These are phyloP conservation scores for Drosophila borborema DNA, from an alignment of 2,888 invertebrate species.

Conservation along the genomic window DNA sequence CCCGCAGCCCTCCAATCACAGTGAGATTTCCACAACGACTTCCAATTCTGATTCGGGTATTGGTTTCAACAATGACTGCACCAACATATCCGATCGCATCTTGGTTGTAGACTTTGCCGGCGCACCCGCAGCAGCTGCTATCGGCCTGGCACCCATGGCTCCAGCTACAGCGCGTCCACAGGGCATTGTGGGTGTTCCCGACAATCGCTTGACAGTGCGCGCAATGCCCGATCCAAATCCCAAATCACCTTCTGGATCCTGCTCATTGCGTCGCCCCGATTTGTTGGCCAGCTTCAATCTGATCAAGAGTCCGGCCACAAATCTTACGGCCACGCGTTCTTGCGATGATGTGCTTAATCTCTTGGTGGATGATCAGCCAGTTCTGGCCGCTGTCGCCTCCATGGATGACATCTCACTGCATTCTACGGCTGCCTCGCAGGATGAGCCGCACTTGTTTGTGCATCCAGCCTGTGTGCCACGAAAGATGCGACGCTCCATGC, in stretches of 20 bases:
- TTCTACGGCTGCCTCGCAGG: constrained; percentile 70
- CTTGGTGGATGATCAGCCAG: constrained; percentile 66
- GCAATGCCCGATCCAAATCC: constrained; percentile 88
- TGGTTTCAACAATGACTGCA: constrained; percentile 95
- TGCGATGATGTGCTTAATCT: constrained; percentile 87
- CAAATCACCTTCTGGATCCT: constrained; percentile 67
- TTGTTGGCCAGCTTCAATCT: constrained; percentile 85
- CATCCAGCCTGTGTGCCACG: constrained; percentile 68
- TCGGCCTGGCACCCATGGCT: constrained; percentile 24
- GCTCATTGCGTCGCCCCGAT: constrained; percentile 74
- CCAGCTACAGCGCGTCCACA: constrained; percentile 71
- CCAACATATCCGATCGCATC: constrained; percentile 93
- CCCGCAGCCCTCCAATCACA: constrained; percentile 93
- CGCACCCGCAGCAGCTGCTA: constrained; percentile 41
- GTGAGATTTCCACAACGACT: constrained; percentile 92
- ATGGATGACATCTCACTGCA: constrained; percentile 88
- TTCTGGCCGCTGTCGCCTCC: constrained; percentile 81
- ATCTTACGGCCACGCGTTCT: constrained; percentile 85
- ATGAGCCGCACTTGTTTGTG: constrained; percentile 70
- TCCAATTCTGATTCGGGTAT: constrained; percentile 98
- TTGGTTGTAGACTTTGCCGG: constrained; percentile 89
- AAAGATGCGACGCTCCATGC: constrained; percentile 67
- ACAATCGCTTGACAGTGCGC: constrained; percentile 87
- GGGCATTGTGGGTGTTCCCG: constrained; percentile 81
- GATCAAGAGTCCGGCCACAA: constrained; percentile 84